phyloP scores from a whole-genome alignment of 2,888 invertebrate genomes.

The Volucella inanis region DNA sequence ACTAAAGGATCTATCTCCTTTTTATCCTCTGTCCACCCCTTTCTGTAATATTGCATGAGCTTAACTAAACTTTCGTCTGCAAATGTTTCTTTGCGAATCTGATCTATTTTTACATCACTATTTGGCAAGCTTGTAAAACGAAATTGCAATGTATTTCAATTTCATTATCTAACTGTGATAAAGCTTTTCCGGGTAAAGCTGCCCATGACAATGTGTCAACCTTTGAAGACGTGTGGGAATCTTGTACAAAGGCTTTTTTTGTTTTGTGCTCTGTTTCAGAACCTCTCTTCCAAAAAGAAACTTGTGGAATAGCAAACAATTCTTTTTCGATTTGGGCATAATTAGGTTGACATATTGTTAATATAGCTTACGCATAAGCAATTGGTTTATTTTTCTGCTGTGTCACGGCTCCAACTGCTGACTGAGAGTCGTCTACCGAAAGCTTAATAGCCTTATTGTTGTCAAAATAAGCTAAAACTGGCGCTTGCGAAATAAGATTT shows the following conservation, averaged over 20 bases:
- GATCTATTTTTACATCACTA: background rate
- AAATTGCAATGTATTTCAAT: too few relatives aligned
- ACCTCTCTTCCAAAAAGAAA: conserved; percentile 22
- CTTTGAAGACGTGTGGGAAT: conserved; percentile 14
- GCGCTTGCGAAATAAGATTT: background rate
- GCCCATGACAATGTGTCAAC: background rate
- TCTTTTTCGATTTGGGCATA: conserved; percentile 18
- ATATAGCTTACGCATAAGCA: conserved; percentile 19
- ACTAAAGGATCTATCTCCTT: background rate
- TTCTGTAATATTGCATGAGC: background rate
- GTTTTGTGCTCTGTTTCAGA: too few relatives aligned
- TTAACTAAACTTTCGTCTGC: background rate
- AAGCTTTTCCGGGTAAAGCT: background rate
- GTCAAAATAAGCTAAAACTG: conserved; percentile 16
- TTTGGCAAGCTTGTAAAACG: too few relatives aligned
- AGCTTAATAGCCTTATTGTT: conserved; percentile 14
- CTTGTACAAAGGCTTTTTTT: too few relatives aligned
- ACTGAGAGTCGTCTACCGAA: conserved; percentile 14
- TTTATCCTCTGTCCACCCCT: background rate
- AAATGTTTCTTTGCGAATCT: background rate
- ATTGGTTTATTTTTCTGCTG: conserved; percentile 15
- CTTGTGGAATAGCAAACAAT: conserved; percentile 12
- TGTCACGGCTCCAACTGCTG: conserved; percentile 15
- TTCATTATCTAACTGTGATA: background rate
- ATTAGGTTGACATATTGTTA: conserved; percentile 14